Evolutionary conservation across 2,113 vertebrate species (phyloP).

Genomic region (Mesocricetus auratus): DNA sequence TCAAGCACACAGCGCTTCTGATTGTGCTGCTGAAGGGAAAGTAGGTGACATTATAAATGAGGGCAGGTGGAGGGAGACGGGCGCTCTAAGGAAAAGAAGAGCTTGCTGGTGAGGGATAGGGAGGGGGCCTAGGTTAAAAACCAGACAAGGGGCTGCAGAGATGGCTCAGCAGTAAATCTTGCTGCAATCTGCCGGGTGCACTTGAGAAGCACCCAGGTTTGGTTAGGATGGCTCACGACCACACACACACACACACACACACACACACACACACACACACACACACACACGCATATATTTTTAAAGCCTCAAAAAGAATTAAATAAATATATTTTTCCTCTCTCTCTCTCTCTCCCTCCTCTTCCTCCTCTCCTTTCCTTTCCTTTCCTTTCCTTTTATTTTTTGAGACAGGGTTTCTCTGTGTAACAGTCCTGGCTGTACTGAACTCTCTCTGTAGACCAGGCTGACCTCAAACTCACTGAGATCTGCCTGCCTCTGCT

Average conservation of each 20-base stretch:
- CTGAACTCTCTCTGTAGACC: no score
- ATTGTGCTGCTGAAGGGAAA: neutral
- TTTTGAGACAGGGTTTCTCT: no score
- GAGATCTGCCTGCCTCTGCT: no score
- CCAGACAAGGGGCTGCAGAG: neutral
- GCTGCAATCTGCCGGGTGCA: neutral
- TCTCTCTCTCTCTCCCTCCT: no score
- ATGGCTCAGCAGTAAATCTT: no score
- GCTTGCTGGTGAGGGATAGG: neutral
- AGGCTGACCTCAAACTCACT: no score
- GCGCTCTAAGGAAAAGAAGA: neutral
- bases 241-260: neutral
- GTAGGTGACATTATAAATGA: neutral
- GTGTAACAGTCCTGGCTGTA: no score
- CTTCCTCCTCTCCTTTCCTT: no score
- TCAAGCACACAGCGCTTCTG: neutral
- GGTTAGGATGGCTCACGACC: neutral
- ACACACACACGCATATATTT: neutral
- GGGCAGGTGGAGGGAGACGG: neutral
- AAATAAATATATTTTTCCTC: neutral
- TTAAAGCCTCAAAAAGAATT: neutral
- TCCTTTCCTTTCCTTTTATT: no score
- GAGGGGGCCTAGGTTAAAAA: neutral
- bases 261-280: neutral
- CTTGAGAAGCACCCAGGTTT: neutral